phyloP scores from a whole-genome alignment of 92 coral and sea anemone genomes.

The Epizoanthus stellaris region DNA sequence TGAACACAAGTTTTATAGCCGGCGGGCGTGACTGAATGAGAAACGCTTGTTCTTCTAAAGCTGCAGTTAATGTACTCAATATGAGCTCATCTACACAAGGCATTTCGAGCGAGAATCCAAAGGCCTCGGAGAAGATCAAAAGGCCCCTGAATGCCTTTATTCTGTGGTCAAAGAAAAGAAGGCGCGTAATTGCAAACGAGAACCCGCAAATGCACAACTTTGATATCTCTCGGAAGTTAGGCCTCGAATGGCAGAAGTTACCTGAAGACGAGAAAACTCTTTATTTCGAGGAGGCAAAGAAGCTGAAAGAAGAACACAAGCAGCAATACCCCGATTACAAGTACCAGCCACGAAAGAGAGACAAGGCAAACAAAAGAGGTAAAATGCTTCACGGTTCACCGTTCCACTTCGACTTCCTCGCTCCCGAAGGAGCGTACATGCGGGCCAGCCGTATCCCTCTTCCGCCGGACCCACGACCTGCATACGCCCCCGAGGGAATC shows the following conservation, averaged over 20 bases:
- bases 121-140: slow-evolving; percentile 90
- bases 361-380: slow-evolving; percentile 84
- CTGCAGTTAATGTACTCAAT: neutral
- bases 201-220: slow-evolving; percentile 99
- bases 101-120: slow-evolving; percentile 59
- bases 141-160: slow-evolving; percentile 98
- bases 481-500: slow-evolving; percentile 57
- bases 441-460: slow-evolving; percentile 66
- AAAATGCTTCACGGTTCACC: slow-evolving; percentile 82
- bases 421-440: slow-evolving; percentile 68
- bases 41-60: neutral
- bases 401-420: slow-evolving; percentile 81
- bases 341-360: slow-evolving; percentile 96
- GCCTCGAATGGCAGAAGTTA: slow-evolving; percentile 96
- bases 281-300: slow-evolving; percentile 95
- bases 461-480: slow-evolving; percentile 63
- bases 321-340: slow-evolving; percentile 93
- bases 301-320: slow-evolving; percentile 93
- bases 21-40: slow-evolving; percentile 26
- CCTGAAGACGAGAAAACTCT: slow-evolving; percentile 88
- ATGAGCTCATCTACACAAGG: slow-evolving; percentile 73
- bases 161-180: slow-evolving; percentile 95
- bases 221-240: slow-evolving; percentile 93
- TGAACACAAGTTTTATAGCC: slow-evolving; percentile 23
- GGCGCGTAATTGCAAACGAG: slow-evolving; percentile 95